Percentiles rank a stretch among this genome's conserved stretches.
These are phyloP conservation scores for Brachypterus glaber DNA, from an alignment of 2,888 invertebrate genomes.

Conservation along the genomic window DNA sequence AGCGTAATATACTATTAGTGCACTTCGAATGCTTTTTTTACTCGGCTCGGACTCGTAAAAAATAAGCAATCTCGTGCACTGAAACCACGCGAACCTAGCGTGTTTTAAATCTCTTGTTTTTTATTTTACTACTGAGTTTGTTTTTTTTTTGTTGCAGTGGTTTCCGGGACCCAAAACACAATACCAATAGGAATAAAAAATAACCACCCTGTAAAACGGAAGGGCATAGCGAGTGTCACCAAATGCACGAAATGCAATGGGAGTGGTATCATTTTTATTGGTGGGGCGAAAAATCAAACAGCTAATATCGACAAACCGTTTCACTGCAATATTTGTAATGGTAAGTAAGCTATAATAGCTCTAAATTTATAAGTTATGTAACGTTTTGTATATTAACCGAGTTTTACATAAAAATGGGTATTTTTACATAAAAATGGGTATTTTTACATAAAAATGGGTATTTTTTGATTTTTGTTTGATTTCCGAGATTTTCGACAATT, in stretches of 20 bases:
- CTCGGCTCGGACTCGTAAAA: too few relatives aligned
- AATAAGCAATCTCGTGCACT: too few relatives aligned
- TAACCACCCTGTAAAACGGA: conserved; percentile 70
- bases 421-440: too few relatives aligned
- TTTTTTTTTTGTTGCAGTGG: conserved; percentile 2
- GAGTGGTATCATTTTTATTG: conserved; percentile 75
- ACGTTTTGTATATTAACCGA: conserved; percentile 26
- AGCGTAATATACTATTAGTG: too few relatives aligned
- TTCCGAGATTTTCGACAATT: too few relatives aligned
- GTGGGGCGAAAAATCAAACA: conserved; percentile 54
- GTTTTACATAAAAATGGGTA: not conserved
- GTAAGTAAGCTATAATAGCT: conserved; percentile 32
- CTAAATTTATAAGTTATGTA: conserved; percentile 17
- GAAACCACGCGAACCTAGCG: too few relatives aligned
- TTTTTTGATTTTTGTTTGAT: too few relatives aligned
- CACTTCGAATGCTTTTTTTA: too few relatives aligned
- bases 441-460: too few relatives aligned
- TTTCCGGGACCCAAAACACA: conserved; percentile 42
- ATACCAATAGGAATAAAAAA: conserved; percentile 42
- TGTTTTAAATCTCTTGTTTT: not conserved
- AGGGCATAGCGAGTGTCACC: conserved; percentile 72
- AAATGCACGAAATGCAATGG: conserved; percentile 87
- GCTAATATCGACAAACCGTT: conserved; percentile 69
- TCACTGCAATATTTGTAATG: conserved; percentile 81
- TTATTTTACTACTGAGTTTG: not conserved